Evolutionary conservation across 2,888 invertebrate genomes (phyloP).

Genomic region (Acanthosepion pharaonis): DNA sequence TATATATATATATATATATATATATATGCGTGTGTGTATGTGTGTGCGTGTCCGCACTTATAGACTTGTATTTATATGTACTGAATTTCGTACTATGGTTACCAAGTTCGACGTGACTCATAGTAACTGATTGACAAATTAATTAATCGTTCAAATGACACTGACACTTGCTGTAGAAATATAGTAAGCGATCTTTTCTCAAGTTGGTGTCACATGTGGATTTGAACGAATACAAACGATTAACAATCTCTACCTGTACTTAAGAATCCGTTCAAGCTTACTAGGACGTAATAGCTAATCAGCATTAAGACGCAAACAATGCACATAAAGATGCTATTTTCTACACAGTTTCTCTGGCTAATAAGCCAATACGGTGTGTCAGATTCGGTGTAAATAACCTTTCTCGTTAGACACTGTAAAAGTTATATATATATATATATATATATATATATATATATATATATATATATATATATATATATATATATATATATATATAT

Average conservation of each 20-base stretch:
- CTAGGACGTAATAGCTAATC: not conserved
- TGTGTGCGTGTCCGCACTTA: not conserved
- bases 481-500: too few species aligned
- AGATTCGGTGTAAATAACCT: not conserved
- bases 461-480: too few species aligned
- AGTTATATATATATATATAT: not conserved
- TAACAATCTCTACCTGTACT: not conserved
- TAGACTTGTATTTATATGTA: not conserved
- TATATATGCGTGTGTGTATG: not conserved
- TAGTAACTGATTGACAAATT: not conserved
- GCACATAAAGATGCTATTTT: too few species aligned
- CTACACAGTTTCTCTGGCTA: not conserved
- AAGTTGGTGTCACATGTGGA: conserved; percentile 18
- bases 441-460: not conserved
- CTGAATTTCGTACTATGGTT: not conserved
- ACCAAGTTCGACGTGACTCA: conserved; percentile 33
- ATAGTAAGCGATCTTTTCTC: not conserved
- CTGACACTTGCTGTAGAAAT: not conserved
- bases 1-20: too few species aligned
- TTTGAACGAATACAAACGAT: not conserved
- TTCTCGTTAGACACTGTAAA: too few species aligned
- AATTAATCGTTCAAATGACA: not conserved
- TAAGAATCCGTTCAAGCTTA: not conserved
- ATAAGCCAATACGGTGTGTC: not conserved
- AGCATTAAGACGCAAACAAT: too few species aligned